Conservation (phyloP, 2,113 vertebrate genomes). For the Labrus mixtus region DNA sequence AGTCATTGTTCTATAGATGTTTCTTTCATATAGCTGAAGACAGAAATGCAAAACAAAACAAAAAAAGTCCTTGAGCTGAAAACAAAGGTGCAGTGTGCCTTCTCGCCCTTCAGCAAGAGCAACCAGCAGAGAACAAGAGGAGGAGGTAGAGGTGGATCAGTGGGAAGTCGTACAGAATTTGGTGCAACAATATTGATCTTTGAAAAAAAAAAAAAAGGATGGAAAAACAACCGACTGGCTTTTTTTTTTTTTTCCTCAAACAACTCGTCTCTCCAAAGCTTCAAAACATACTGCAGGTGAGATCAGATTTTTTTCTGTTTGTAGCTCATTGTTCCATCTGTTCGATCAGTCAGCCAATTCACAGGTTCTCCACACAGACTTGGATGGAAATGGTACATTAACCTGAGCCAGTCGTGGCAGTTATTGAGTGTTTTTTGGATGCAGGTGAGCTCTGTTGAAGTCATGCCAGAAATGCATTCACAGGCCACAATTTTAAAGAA, state of each 20-base stretch:
- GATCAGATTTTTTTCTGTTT: slow-evolving; percentile 38
- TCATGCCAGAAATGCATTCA: slow-evolving; percentile 1
- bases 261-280: slow-evolving; percentile 31
- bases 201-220: slow-evolving; percentile 34
- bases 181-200: slow-evolving; percentile 56
- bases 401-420: slow-evolving; percentile 36
- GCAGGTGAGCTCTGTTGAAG: not conserved
- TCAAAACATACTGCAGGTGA: slow-evolving; percentile 13
- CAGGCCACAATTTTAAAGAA: slow-evolving; percentile 6
- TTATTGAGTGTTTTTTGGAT: slow-evolving; percentile 20
- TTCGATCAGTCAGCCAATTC: slow-evolving; percentile 26
- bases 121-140: slow-evolving; percentile 7
- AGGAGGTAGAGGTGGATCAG: slow-evolving; percentile 53
- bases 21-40: slow-evolving; percentile 42
- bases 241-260: slow-evolving; percentile 48
- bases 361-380: slow-evolving; percentile 14
- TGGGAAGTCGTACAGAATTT: slow-evolving; percentile 51
- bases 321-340: slow-evolving; percentile 22
- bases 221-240: slow-evolving; percentile 30
- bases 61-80: slow-evolving; percentile 55
- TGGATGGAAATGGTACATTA: slow-evolving; percentile 33
- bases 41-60: too few species aligned
- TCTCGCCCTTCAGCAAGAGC: slow-evolving; percentile 18
- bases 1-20: slow-evolving; percentile 29
- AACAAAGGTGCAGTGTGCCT: slow-evolving; percentile 20